Evolutionary conservation across 2,888 invertebrate genomes (phyloP), one percentile per base, ranked within the genome.

Genomic region (Pristionchus mayeri): DNA sequence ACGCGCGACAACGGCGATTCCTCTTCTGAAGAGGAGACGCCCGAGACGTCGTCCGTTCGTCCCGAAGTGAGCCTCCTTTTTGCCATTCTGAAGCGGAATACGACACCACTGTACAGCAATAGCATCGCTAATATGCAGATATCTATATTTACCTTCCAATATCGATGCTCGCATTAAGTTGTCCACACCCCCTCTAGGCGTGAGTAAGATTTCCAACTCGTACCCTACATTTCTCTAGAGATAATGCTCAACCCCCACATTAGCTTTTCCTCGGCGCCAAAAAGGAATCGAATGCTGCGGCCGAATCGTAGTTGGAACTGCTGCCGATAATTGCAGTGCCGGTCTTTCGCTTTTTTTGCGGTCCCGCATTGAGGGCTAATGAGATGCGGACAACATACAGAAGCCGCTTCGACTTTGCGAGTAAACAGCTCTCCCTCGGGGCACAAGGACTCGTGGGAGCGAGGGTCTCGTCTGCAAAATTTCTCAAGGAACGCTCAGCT

Each of bases 51-150:
- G 21, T 44, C 71, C 9, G 71, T 71, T 0, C 63, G 30, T 21
- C 63, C 63, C 24, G 71, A 71, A 40, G 71, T 71, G 6, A n/a
- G 71, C n/a, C n/a, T n/a, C n/a, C n/a, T n/a, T 71, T 67, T 30
- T 18, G 1, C 30, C 34, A 44, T 44, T 13, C 44, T 44, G 21
- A 27, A 9, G 18, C 34, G 3, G 27, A 6, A 13, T 34, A 63
- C 63, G 27, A 63, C 63, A 16, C 18, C 34, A 1, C 67, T 40
- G 16, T 7, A 54, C 6, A 44, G 6, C 44, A 44, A 44, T 44
- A 9, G 7, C 44, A 44, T 44, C 44, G 44, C 44, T 9, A 44
- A n/a, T n/a, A n/a, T n/a, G n/a, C n/a, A n/a, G n/a, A n/a, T n/a
- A n/a, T n/a, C n/a, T n/a, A n/a, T n/a, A n/a, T n/a, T n/a, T n/a